Percentiles rank a stretch among this genome's conserved stretches.
These are phyloP conservation scores for Collichthys lucidus DNA, from an alignment of 2,113 vertebrate species.

Conservation along the genomic window DNA sequence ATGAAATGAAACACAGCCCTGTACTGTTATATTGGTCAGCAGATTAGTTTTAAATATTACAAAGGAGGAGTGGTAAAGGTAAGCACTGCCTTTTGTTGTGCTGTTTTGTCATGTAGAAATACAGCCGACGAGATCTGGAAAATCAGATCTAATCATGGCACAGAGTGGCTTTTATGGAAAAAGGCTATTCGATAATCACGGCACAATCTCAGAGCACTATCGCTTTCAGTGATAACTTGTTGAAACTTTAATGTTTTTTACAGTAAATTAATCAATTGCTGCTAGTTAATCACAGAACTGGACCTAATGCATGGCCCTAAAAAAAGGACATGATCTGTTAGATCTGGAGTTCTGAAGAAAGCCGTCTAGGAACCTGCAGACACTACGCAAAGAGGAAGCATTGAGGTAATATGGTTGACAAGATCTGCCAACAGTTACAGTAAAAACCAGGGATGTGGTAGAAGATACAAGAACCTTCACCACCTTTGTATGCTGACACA, in stretches of 20 bases:
- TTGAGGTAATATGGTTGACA: slow-evolving; percentile 3
- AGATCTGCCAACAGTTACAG: neutral
- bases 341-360: neutral
- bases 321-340: neutral
- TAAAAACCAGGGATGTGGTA: neutral
- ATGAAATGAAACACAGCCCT: slow-evolving; percentile 18
- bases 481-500: neutral
- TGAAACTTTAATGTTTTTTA: neutral
- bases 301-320: neutral
- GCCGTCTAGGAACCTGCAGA: neutral
- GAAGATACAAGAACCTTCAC: neutral
- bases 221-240: neutral
- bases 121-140: neutral
- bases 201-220: neutral
- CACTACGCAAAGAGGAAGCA: neutral
- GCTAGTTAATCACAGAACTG: neutral
- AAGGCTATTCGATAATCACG: neutral
- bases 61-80: neutral
- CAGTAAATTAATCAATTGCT: too few relatives aligned
- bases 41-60: neutral
- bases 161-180: neutral
- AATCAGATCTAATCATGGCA: neutral
- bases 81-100: neutral
- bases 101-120: neutral
- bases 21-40: neutral